Percentiles rank a stretch among this genome's conserved stretches.
These are phyloP conservation scores for Sipha flava DNA, from an alignment of 1,140 invertebrate species.

Conservation along the genomic window DNA sequence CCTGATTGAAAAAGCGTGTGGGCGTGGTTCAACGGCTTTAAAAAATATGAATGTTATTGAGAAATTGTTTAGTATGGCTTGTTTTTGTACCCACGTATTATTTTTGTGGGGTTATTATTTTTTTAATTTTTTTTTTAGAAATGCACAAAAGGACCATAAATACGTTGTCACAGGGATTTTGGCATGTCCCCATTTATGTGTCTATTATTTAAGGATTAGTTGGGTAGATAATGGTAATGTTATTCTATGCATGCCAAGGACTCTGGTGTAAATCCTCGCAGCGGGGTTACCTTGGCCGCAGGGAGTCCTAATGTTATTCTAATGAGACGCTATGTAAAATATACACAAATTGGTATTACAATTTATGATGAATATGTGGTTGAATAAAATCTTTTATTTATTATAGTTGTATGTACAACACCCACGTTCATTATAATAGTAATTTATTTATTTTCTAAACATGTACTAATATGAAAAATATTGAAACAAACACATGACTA, in stretches of 20 bases:
- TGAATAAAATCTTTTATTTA: neutral
- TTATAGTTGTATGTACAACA: neutral
- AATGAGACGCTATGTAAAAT: slow-evolving; percentile 21
- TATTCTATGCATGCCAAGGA: slow-evolving; percentile 22
- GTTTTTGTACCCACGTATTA: slow-evolving; percentile 15
- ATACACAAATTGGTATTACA: slow-evolving; percentile 20
- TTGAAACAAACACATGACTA: too few species aligned
- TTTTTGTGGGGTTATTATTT: slow-evolving; percentile 19
- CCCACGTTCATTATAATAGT: neutral
- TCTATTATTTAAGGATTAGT: slow-evolving; percentile 33
- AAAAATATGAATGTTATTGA: slow-evolving; percentile 27
- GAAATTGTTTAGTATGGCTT: slow-evolving; percentile 22
- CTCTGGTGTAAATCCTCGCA: slow-evolving; percentile 31
- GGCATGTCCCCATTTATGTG: slow-evolving; percentile 19
- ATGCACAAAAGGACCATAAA: slow-evolving; percentile 17
- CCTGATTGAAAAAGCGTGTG: slow-evolving; percentile 28
- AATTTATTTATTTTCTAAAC: neutral
- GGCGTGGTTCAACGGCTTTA: slow-evolving; percentile 21
- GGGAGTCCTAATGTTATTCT: slow-evolving; percentile 32
- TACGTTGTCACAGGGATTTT: slow-evolving; percentile 31
- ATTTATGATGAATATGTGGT: neutral
- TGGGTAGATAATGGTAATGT: slow-evolving; percentile 29
- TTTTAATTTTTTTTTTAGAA: neutral
- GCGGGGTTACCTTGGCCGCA: slow-evolving; percentile 6
- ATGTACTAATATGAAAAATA: neutral